Percentiles rank a stretch among this genome's conserved stretches.
Evolutionary conservation across 37 sponge, comb jelly and placozoan genomes (phyloP).

Genomic region (Geodia barretti): DNA sequence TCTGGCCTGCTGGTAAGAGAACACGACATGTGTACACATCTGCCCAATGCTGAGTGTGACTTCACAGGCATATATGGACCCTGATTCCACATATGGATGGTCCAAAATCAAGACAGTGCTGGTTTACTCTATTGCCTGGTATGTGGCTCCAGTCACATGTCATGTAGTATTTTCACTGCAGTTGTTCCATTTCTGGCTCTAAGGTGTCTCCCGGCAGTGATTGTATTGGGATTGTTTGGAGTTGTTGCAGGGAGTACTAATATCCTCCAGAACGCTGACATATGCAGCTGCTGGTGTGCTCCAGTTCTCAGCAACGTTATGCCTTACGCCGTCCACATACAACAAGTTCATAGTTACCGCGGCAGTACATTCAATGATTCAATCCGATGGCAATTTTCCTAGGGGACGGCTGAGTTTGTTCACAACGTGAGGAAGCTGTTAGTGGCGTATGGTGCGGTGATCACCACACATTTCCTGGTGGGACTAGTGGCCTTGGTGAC

Average conservation of each 20-base stretch:
- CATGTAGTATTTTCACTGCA: not conserved
- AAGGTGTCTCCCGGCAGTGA: conserved; percentile 31
- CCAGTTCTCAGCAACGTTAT: conserved; percentile 33
- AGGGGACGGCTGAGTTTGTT: not conserved
- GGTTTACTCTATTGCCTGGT: conserved; percentile 13
- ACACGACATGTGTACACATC: too few species aligned
- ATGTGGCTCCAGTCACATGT: too few species aligned
- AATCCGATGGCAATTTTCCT: not conserved
- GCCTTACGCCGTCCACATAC: conserved; percentile 22
- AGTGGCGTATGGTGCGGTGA: not conserved
- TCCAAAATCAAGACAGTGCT: not conserved
- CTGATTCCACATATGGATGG: not conserved
- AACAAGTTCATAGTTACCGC: not conserved
- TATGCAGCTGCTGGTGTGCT: conserved; percentile 47
- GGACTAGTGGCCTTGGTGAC: conserved; percentile 4
- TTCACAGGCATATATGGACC: too few species aligned
- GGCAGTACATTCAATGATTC: not conserved
- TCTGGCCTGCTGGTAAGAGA: too few species aligned
- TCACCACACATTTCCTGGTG: conserved; percentile 10
- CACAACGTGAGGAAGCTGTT: not conserved
- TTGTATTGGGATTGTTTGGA: conserved; percentile 22
- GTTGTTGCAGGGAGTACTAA: not conserved
- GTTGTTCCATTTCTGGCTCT: not conserved
- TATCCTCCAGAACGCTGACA: not conserved
- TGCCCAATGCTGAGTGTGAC: too few species aligned